Percentiles rank a stretch among this genome's conserved stretches.
phyloP scores from a whole-genome alignment of 2,888 invertebrate genomes.

The Drosophila greeni region DNA sequence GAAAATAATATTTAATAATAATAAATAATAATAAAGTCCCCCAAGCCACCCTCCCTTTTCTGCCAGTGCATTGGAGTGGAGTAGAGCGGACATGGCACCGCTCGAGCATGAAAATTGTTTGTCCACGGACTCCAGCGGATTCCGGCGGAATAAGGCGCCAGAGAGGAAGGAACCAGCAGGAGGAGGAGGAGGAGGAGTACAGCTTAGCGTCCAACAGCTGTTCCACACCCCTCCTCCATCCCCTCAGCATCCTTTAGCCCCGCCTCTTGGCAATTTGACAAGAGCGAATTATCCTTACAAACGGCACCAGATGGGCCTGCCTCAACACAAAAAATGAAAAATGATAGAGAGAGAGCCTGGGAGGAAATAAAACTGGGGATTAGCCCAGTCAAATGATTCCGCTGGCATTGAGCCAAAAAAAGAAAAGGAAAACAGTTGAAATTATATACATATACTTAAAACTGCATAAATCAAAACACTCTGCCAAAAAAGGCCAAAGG shows the following conservation, averaged over 20 bases:
- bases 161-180: slow-evolving; percentile 10
- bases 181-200: slow-evolving; percentile 12
- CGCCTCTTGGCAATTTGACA: slow-evolving; percentile 68
- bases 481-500: slow-evolving; percentile 27
- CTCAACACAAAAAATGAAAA: slow-evolving; percentile 55
- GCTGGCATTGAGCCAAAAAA: slow-evolving; percentile 36
- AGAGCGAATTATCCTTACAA: slow-evolving; percentile 67
- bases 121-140: slow-evolving; percentile 21
- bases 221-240: slow-evolving; percentile 2
- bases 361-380: slow-evolving; percentile 20
- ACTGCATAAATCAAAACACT: slow-evolving; percentile 62
- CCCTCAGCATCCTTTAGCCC: background rate
- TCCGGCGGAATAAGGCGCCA: slow-evolving; percentile 13
- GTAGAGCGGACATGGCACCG: slow-evolving; percentile 36
- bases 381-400: slow-evolving; percentile 38
- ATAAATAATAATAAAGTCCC: no score
- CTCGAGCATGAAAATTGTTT: slow-evolving; percentile 46
- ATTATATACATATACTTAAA: slow-evolving; percentile 53
- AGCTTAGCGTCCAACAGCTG: slow-evolving; percentile 49
- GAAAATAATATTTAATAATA: no score
- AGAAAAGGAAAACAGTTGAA: background rate
- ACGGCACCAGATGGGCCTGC: slow-evolving; percentile 58
- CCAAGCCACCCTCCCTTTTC: background rate
- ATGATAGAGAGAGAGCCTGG: slow-evolving; percentile 47
- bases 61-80: background rate